phyloP scores from a whole-genome alignment of 2,113 vertebrate genomes.

The Eclectus roratus region DNA sequence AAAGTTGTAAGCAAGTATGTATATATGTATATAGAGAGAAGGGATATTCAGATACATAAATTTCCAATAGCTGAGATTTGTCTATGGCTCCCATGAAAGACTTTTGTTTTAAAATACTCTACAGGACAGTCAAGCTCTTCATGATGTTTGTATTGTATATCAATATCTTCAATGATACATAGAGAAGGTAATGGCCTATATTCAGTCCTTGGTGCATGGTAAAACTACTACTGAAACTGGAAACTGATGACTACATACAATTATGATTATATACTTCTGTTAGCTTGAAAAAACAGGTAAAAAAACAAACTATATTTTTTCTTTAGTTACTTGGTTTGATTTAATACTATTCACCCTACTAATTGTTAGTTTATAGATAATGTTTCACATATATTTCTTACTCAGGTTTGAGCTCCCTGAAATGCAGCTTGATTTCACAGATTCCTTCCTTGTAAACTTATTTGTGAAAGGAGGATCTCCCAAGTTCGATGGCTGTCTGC shows the following conservation, averaged over 20 bases:
- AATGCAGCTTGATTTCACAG: background rate
- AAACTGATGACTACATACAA: background rate
- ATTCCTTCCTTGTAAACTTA: slow-evolving; percentile 10
- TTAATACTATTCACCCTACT: background rate
- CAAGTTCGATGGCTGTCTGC: background rate
- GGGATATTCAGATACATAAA: background rate
- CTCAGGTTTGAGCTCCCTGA: background rate
- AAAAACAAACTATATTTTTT: background rate
- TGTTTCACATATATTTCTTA: background rate
- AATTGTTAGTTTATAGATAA: background rate
- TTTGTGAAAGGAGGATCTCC: slow-evolving; percentile 29
- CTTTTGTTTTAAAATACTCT: slow-evolving; percentile 12
- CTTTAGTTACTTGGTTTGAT: background rate
- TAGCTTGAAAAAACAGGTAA: background rate
- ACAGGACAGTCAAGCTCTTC: background rate
- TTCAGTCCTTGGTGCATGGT: background rate
- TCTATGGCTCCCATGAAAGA: background rate
- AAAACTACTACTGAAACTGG: background rate
- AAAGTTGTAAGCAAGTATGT: background rate
- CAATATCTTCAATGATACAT: slow-evolving; percentile 33
- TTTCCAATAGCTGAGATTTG: background rate
- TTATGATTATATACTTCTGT: background rate
- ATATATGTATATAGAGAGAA: background rate
- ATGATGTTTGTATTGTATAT: slow-evolving; percentile 34
- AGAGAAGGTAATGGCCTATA: background rate